Evolutionary conservation across 2,797 vertebrate species (phyloP).

Genomic region (Orientallactaga sibirica): DNA sequence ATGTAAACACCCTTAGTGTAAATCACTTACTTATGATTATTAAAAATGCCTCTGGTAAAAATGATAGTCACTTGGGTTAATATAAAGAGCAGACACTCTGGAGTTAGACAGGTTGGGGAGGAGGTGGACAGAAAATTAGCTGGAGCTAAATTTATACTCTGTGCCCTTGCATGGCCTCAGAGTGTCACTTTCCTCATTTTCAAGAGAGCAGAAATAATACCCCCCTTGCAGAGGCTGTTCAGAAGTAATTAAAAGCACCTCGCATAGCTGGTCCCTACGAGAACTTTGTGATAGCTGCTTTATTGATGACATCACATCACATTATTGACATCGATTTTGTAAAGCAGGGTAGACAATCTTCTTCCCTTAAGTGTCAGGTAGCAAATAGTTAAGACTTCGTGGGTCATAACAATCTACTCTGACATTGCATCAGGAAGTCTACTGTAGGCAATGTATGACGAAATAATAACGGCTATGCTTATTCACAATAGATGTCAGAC

Average conservation of each 20-base stretch:
- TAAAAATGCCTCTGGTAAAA: not conserved
- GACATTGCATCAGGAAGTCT: not conserved
- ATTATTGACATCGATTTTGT: slow-evolving; percentile 5
- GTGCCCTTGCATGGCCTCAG: not conserved
- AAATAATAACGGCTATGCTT: not conserved
- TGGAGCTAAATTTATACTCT: not conserved
- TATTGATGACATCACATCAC: not conserved
- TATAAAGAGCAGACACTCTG: not conserved
- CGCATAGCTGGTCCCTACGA: not conserved
- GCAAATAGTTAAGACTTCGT: slow-evolving; percentile 10
- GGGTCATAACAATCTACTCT: not conserved
- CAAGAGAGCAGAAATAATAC: not conserved
- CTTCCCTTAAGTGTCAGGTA: not conserved
- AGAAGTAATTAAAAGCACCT: not conserved
- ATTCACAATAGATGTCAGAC: not conserved
- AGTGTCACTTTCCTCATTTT: not conserved
- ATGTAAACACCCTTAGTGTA: not conserved
- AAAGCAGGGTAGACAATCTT: not conserved
- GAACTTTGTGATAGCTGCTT: not conserved
- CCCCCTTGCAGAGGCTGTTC: not conserved
- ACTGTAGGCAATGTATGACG: not conserved
- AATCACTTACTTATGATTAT: not conserved
- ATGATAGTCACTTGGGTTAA: not conserved
- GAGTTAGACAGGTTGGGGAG: not conserved
- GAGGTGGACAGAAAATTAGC: rapidly evolving